phyloP scores from a whole-genome alignment of 2,888 invertebrate genomes.

The Empis livida region DNA sequence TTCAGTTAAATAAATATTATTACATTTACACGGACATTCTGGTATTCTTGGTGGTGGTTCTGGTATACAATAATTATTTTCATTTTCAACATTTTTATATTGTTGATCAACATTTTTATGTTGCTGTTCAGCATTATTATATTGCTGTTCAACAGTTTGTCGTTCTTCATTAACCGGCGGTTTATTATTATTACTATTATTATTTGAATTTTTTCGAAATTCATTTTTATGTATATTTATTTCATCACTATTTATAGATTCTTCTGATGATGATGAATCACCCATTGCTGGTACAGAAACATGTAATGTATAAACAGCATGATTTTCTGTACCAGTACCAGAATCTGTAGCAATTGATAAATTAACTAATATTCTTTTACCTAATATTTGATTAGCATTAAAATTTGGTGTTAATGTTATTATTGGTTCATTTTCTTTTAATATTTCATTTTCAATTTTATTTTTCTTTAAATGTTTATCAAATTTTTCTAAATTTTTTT shows the following conservation, averaged over 20 bases:
- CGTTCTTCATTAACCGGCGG: too few relatives aligned
- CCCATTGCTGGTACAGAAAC: conserved; percentile 59
- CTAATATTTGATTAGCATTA: conserved; percentile 14
- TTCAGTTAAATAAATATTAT: not conserved
- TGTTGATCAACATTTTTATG: not conserved
- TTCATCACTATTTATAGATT: conserved; percentile 25
- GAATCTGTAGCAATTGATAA: conserved; percentile 66
- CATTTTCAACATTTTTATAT: not conserved
- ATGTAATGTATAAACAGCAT: conserved; percentile 65
- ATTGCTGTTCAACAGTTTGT: too few relatives aligned
- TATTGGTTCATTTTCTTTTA: conserved; percentile 14
- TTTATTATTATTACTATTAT: not conserved
- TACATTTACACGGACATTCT: conserved; percentile 23
- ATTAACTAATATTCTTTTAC: conserved; percentile 61
- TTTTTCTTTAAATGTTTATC: not conserved
- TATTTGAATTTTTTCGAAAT: not conserved
- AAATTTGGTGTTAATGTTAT: conserved; percentile 16
- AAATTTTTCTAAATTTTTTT: conserved; percentile 2
- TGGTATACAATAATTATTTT: conserved; percentile 20
- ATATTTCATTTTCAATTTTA: conserved; percentile 18
- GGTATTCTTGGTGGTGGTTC: conserved; percentile 34
- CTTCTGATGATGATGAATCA: not conserved
- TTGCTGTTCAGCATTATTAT: not conserved
- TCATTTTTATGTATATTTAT: not conserved
- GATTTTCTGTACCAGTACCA: conserved; percentile 39